Base-by-base conservation (phyloP, 2,888 invertebrate species). In the Dinocampus coccinellae region DNA sequence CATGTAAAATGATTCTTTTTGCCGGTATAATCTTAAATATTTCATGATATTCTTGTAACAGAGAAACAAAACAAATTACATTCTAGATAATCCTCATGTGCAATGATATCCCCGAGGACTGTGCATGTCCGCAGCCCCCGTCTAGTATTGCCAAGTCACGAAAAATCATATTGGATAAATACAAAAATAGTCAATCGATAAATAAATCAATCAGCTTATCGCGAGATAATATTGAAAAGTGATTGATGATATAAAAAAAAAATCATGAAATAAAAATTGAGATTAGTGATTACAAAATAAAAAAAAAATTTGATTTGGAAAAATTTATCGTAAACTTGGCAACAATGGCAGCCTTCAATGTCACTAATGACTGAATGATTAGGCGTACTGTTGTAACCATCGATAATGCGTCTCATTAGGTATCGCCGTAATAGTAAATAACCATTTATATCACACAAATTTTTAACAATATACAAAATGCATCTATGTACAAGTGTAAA, bases 381-480 rank as follows among this genome's bases (percentile, higher is more conserved):
- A 57, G 29, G 47, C 42, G 20, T 33, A 33, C 11, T 58, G 47
- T 66, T 39, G 39, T 26, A n/a, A n/a, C 60, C 53, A 64, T 58
- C 29, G 36, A 68, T 55, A 42, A 42, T n/a, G 63, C 47, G 34
- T 60, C 29, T 62, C 61, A 57, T 24, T 24, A 62, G 47, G 60
- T 65, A 22, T 42, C 69, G 62, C 47, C 58, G 53, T 65, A 80
- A 76, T 79, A 84, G 85, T 85, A 86, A 85, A 85, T 86, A 86
- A 87, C 84, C 86, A 85, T 86, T 87, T 86, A 86, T 87, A 87
- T 87, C 87, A 87, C 87, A 87, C 87, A 87, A 87, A 87, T 85
- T 86, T 87, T 87, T 87, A 87, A 87, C 87, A 87, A 87, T 87
- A 87, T 87, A 87, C 87, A 87, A 87, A 87, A 87, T 86, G 86